Evolutionary conservation across 1,140 invertebrate genomes (phyloP), one percentile per base, ranked within the genome.

Genomic region (Akabosia matsudoensis): DNA sequence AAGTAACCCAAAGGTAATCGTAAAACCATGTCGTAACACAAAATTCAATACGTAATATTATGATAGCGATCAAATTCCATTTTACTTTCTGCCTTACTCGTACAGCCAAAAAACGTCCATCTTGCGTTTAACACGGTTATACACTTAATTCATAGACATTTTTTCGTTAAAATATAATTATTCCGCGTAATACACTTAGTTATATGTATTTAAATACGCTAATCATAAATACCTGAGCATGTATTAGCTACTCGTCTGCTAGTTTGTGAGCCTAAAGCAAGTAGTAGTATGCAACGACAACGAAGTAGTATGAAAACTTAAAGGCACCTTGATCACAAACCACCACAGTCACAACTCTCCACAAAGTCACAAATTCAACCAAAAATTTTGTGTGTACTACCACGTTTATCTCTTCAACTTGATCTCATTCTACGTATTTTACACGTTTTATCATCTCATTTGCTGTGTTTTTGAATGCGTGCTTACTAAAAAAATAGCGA

Each of bases 1-100:
- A 10, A 61, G 4, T 4, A 61, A 24, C 13, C 13, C 7, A 61
- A 61, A 61, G 24, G 13, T 61, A 61, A 61, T 61, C 54, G 24
- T 24, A 61, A 61, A 61, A 22, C 13, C 54, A 61, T 61, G 54
- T 61, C 54, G 54, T 61, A 61, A 61, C 24, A n/a, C n/a, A n/a
- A n/a, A n/a, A n/a, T n/a, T n/a, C n/a, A n/a, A n/a, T n/a, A n/a
- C n/a, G n/a, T n/a, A n/a, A n/a, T n/a, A 45, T 45, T 7, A 45
- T 45, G 37, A 45, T 45, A 7, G 37, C 18, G 18, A 45, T 45
- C 37, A 45, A 45, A 45, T 45, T n/a, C n/a, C n/a, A n/a, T n/a
- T n/a, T n/a, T n/a, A n/a, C n/a, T n/a, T n/a, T n/a, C n/a, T n/a
- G n/a, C n/a, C n/a, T n/a, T n/a, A n/a, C n/a, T n/a, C n/a, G n/a